Evolutionary conservation across 1,140 invertebrate genomes (phyloP).

Genomic region (Heliconius eleuchia): DNA sequence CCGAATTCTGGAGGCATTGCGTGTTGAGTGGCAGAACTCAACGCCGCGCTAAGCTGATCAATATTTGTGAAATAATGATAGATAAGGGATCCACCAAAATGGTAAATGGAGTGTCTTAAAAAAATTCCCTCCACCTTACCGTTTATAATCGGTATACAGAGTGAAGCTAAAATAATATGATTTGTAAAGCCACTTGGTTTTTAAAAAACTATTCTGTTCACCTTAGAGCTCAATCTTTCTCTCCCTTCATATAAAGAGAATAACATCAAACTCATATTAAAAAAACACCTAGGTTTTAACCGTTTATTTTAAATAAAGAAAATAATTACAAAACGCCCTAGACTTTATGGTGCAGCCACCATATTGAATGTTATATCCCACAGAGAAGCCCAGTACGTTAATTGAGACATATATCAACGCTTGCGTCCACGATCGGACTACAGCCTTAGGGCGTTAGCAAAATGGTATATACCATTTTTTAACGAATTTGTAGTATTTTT

Average conservation of each 20-base stretch:
- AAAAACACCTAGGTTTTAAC: neutral
- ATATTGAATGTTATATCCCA: slow-evolving; percentile 49
- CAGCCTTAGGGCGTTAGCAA: neutral
- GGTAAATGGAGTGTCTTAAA: no score
- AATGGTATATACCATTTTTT: slow-evolving; percentile 10
- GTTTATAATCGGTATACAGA: no score
- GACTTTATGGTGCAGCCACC: slow-evolving; percentile 4
- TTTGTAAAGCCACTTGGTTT: no score
- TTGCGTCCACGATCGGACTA: slow-evolving; percentile 12
- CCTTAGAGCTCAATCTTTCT: neutral
- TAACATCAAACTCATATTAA: neutral
- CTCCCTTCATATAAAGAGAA: neutral
- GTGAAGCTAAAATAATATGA: no score
- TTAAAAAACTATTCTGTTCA: no score
- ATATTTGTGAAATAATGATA: no score
- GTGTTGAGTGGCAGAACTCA: no score
- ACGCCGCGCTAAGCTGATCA: no score
- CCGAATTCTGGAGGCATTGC: no score
- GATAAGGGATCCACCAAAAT: neutral
- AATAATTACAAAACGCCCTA: neutral
- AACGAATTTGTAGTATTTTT: neutral
- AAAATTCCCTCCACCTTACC: no score
- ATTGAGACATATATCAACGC: slow-evolving; percentile 63
- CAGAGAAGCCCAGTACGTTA: slow-evolving; percentile 48
- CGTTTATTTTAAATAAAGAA: neutral